These are phyloP conservation scores for Hydrocynus forskahlii DNA, from an alignment of 2,797 vertebrate genomes.

Conservation along the genomic window DNA sequence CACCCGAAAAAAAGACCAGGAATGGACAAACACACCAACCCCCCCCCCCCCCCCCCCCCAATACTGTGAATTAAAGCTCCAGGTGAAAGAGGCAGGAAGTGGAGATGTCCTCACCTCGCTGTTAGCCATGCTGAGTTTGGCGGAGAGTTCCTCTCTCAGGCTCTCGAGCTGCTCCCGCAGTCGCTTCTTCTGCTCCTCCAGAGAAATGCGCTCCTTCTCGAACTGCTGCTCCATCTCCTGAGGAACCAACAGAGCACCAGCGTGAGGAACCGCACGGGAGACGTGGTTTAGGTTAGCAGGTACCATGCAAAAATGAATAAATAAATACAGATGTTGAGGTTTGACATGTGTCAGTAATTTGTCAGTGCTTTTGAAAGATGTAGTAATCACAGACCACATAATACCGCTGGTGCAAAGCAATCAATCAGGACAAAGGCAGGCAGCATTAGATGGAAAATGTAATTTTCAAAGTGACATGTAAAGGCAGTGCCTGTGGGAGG, in stretches of 20 bases:
- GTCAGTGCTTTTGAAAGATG: neutral
- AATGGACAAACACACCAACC: neutral
- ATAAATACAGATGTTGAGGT: neutral
- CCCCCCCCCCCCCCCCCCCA: neutral
- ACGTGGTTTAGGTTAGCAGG: neutral
- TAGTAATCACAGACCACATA: neutral
- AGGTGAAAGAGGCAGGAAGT: neutral
- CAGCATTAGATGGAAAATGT: constrained; percentile 34
- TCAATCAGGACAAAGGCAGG: neutral
- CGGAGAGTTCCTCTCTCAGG: constrained; percentile 86
- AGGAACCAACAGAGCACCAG: constrained; percentile 20
- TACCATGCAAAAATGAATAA: too few relatives aligned
- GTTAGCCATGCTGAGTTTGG: constrained; percentile 85
- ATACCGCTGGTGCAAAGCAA: neutral
- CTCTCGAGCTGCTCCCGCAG: constrained; percentile 88
- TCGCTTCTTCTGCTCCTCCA: constrained; percentile 91
- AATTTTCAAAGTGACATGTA: constrained; percentile 23
- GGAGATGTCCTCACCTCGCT: constrained; percentile 82
- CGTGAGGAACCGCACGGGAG: neutral
- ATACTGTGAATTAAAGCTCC: neutral
- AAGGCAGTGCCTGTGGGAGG: constrained; percentile 6
- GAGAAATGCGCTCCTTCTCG: constrained; percentile 85
- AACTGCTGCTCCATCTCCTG: constrained; percentile 96
- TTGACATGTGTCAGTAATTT: neutral
- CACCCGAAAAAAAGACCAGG: too few relatives aligned